Evolutionary conservation across 1,140 invertebrate genomes (phyloP), one percentile per base, ranked within the genome.

Genomic region (Sycophaga agraensis): DNA sequence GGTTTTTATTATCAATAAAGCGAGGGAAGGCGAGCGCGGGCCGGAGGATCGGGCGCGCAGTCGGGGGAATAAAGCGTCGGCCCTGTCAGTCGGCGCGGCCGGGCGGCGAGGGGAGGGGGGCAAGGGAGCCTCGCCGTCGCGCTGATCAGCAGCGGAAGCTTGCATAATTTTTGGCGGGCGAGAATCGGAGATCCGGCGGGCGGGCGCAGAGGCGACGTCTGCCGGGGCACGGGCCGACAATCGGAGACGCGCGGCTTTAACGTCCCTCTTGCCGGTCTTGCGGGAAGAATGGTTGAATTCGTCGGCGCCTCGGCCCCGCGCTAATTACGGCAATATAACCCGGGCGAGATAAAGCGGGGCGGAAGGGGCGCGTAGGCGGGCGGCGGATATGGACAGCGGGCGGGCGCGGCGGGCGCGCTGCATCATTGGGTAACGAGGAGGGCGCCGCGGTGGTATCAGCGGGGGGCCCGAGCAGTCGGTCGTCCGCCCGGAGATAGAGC

Each of bases 271-370:
- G 60, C 37, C 14, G 35, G 2, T 50, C 1, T 28, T 14, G 16
- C 35, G 12, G n/a, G 50, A 55, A 55, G 59, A 61, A 61, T 55
- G 37, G 51, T 61, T 56, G 49, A 56, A 49, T 62, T 50, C 43
- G 51, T 62, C 35, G 45, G 21, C 24, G 7, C n/a, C 35, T 39
- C 14, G 17, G 21, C 1, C 28, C 21, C 21, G 39, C 40, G 34
- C 61, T 63, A 57, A 63, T 63, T 63, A 63, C 54, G n/a, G 48
- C 46, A 42, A 57, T n/a, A n/a, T 63, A 63, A 63, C 21, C 39
- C 48, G 48, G 28, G 48, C 35, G 17, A 62, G 51, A 62, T 62
- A 62, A 62, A 56, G 53, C 28, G 28, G 11, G 28, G 5, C 28
- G 28, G 28, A 11, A 31, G 28, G 28, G 28, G 28, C 28, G 28